Evolutionary conservation across 2,113 vertebrate genomes (phyloP).

Genomic region (Dissostichus mawsoni): DNA sequence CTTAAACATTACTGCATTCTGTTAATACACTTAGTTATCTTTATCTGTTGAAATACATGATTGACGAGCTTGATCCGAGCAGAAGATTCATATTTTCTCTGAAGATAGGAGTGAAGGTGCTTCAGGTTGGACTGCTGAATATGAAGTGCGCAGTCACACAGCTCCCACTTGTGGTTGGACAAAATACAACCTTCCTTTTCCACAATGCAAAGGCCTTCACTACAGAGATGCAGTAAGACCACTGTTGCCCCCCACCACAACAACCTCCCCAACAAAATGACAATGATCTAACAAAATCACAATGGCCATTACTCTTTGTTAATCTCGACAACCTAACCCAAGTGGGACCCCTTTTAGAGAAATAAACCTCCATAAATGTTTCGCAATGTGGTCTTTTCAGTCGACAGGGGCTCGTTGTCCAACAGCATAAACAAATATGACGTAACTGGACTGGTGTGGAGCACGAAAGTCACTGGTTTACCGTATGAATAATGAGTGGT

Average conservation of each 20-base stretch:
- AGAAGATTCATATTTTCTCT: not conserved
- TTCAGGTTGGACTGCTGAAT: not conserved
- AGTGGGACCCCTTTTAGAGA: conserved; percentile 36
- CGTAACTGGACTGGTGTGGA: conserved; percentile 60
- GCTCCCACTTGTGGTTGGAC: conserved; percentile 78
- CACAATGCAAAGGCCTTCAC: not conserved
- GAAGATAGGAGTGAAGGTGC: not conserved
- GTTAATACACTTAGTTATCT: conserved; percentile 29
- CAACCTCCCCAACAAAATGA: conserved; percentile 45
- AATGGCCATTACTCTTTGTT: not conserved
- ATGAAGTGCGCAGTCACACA: conserved; percentile 51
- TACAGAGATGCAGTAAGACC: not conserved
- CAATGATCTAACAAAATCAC: conserved; percentile 21
- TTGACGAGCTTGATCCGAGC: conserved; percentile 38
- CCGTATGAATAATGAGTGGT: conserved; percentile 75
- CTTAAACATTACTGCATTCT: conserved; percentile 34
- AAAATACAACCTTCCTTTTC: not conserved
- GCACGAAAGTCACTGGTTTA: conserved; percentile 66
- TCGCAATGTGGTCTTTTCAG: conserved; percentile 53
- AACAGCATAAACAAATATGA: conserved; percentile 74
- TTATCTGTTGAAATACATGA: conserved; percentile 26
- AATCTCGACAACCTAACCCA: conserved; percentile 20
- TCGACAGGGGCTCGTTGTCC: conserved; percentile 50
- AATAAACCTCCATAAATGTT: conserved; percentile 50
- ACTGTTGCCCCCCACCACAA: conserved; percentile 35